A percentile compares a stretch with the other conserved stretches of the same genome.
Conservation (phyloP, 2,113 vertebrate species). For the Cettia cetti region DNA sequence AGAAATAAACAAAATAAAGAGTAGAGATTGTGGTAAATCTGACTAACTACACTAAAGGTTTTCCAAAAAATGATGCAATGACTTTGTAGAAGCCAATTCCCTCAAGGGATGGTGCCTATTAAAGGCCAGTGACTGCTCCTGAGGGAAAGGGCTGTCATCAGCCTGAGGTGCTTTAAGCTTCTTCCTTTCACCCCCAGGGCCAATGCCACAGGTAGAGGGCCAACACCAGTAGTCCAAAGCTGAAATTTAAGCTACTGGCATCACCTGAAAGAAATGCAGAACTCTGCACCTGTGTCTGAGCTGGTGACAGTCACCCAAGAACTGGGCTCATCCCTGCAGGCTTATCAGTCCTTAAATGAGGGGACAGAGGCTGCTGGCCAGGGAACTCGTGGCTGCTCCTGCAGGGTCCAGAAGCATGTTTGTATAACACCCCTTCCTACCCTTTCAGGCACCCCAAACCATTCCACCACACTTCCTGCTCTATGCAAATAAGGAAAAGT, state of each 20-base stretch:
- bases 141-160: not conserved
- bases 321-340: not conserved
- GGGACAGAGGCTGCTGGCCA: not conserved
- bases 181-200: not conserved
- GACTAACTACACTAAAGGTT: not conserved
- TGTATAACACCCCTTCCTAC: not conserved
- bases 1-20: not conserved
- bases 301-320: not conserved
- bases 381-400: not conserved
- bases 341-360: not conserved
- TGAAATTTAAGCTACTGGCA: not conserved
- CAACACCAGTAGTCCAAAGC: not conserved
- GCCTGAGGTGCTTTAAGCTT: not conserved
- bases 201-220: not conserved
- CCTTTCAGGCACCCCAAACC: not conserved
- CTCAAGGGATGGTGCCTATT: not conserved
- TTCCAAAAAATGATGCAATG: not conserved
- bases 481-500: not conserved
- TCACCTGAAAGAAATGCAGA: not conserved
- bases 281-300: not conserved
- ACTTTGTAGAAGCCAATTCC: not conserved
- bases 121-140: not conserved
- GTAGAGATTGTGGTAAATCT: not conserved
- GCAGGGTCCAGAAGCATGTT: not conserved
- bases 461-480: not conserved